Base-by-base conservation (phyloP, 2,888 invertebrate genomes). In the Parnassius apollo region DNA sequence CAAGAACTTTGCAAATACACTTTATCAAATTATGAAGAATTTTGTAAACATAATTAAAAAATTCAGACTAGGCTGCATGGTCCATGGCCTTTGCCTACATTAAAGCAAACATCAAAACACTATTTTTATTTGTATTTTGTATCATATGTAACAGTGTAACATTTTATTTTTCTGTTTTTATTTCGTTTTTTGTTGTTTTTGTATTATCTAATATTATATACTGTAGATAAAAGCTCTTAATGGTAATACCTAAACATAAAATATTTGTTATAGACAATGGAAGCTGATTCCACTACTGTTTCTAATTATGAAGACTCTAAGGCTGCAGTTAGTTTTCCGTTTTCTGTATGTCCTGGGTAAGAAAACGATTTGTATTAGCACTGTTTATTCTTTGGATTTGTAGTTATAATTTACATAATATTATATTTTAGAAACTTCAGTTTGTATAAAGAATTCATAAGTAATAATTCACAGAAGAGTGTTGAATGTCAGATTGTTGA, bases 241-340 rank as follows among this genome's bases (percentile, higher is more conserved):
- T 7, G 35, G 35, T 35, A 7, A 1, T 35, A 35, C 7, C 35
- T 1, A 7, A 35, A 35, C 4, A 35, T 46, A 12, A 46, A 49
- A 49, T 13, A 7, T 9, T 12, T 49, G 4, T 13, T n/a, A 18
- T 49, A 9, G n/a, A 49, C 49, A 68, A 91, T 92, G 92, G 92
- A 92, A 80, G 84, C 92, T 61, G 92, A 92, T 73, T 92, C 92
- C 9, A 92, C 92, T 42, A 92, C 92, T 67, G 59, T 9, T 9
- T 49, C 70, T 25, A 83, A 48, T 49, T 35, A 10, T 57, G 70
- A 85, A 72, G 71, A 72, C 57, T 71, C 75, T 65, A 59, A 69
- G 42, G 68, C 74, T 61, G 76, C 78, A 56, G 71, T 78, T 62
- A 64, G 61, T 67, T 76, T 90, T 58, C 90, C 91, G 25, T 91